These are phyloP conservation scores for Apodemia hepburni DNA, from an alignment of 2,888 invertebrate genomes.

Conservation along the genomic window DNA sequence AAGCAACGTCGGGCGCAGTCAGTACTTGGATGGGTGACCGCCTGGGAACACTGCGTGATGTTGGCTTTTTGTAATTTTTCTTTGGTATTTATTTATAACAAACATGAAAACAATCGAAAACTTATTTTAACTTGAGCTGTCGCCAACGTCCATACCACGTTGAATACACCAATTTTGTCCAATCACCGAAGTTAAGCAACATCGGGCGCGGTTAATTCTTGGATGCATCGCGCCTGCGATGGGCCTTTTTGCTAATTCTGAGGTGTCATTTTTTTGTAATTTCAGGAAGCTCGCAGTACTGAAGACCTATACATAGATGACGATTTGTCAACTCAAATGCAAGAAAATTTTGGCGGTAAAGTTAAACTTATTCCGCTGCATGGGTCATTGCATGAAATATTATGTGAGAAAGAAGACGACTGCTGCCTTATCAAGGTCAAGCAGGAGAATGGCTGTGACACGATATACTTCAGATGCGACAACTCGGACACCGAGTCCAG, in stretches of 20 bases:
- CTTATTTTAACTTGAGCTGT: no score
- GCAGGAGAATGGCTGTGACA: constrained; percentile 69
- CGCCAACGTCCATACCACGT: constrained; percentile 30
- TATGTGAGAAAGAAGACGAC: constrained; percentile 68
- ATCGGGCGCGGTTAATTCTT: constrained; percentile 55
- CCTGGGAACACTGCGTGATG: constrained; percentile 54
- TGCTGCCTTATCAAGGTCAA: constrained; percentile 72
- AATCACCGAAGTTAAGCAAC: constrained; percentile 44
- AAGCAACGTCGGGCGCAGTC: constrained; percentile 49
- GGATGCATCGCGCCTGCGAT: constrained; percentile 46
- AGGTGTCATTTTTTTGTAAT: constrained; percentile 20
- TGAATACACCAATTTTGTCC: constrained; percentile 36
- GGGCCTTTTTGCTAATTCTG: background rate
- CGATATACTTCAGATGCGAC: constrained; percentile 64
- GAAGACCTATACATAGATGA: constrained; percentile 79
- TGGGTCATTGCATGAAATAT: constrained; percentile 69
- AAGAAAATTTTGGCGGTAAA: constrained; percentile 66
- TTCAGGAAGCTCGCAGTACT: constrained; percentile 75
- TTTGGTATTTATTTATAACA: no score
- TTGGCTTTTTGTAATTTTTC: constrained; percentile 47
- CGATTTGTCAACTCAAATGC: constrained; percentile 70
- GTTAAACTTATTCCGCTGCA: constrained; percentile 66
- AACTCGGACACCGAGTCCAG: constrained; percentile 60
- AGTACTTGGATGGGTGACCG: constrained; percentile 57
- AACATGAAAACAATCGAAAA: no score